Percentiles rank a stretch among this genome's conserved stretches.
Evolutionary conservation across 2,113 vertebrate species (phyloP).

Genomic region (Leiothrix lutea): DNA sequence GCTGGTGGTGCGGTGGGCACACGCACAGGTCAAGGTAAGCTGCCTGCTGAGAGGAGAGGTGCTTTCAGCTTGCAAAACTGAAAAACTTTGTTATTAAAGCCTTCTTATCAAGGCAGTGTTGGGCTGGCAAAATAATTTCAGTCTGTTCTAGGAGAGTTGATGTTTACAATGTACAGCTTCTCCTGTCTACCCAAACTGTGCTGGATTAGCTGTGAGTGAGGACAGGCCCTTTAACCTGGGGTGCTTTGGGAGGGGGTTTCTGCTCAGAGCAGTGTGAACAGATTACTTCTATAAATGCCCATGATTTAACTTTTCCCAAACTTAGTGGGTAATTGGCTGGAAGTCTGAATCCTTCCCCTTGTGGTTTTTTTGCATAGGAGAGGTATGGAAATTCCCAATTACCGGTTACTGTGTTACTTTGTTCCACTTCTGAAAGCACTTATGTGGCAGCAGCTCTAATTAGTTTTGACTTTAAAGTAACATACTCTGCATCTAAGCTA

Average conservation of each 20-base stretch:
- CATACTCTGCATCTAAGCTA: background rate
- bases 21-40: conserved; percentile 95
- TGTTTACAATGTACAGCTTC: fast-evolving
- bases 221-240: background rate
- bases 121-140: background rate
- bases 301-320: background rate
- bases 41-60: fast-evolving
- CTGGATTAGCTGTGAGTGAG: background rate
- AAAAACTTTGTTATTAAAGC: background rate
- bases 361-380: background rate
- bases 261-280: background rate
- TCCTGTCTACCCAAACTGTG: background rate
- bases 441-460: background rate
- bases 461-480: conserved; percentile 22
- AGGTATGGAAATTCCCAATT: conserved; percentile 25
- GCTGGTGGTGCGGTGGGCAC: conserved; percentile 95
- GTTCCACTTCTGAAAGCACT: conserved; percentile 35
- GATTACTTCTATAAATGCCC: background rate
- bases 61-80: background rate
- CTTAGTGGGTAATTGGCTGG: background rate
- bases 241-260: background rate
- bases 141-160: background rate
- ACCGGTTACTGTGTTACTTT: background rate
- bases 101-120: background rate
- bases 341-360: background rate